Conservation (phyloP, 2,888 invertebrate genomes). For the Camptogramma bilineatum region DNA sequence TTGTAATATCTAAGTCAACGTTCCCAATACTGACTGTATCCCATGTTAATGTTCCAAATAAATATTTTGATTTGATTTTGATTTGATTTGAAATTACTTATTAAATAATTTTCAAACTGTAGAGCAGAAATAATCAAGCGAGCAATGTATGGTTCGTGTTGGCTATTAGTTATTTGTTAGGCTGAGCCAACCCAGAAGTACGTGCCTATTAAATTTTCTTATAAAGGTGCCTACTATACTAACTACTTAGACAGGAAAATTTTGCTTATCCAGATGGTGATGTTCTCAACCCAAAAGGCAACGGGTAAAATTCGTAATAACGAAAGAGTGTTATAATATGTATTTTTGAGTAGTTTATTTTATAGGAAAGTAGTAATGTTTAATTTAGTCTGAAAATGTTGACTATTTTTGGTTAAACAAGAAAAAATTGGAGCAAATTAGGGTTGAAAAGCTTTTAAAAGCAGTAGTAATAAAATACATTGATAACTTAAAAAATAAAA, state of each 20-base stretch:
- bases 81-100: too few species aligned
- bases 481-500: conserved; percentile 77
- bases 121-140: not conserved
- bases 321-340: not conserved
- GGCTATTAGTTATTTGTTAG: not conserved
- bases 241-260: not conserved
- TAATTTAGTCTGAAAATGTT: not conserved
- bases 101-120: not conserved
- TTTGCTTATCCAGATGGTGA: not conserved
- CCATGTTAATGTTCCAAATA: too few species aligned
- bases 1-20: too few species aligned
- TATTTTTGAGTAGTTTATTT: too few species aligned
- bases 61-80: too few species aligned
- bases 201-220: too few species aligned
- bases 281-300: not conserved
- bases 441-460: conserved; percentile 10
- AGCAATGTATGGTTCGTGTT: not conserved
- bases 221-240: too few species aligned
- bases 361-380: too few species aligned
- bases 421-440: not conserved
- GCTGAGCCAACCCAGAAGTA: not conserved
- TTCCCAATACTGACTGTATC: too few species aligned
- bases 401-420: not conserved
- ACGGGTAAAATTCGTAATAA: not conserved
- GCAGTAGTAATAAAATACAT: conserved; percentile 56